Base-by-base conservation (phyloP, 2,888 invertebrate species). In the Cyrtodaria siliqua region DNA sequence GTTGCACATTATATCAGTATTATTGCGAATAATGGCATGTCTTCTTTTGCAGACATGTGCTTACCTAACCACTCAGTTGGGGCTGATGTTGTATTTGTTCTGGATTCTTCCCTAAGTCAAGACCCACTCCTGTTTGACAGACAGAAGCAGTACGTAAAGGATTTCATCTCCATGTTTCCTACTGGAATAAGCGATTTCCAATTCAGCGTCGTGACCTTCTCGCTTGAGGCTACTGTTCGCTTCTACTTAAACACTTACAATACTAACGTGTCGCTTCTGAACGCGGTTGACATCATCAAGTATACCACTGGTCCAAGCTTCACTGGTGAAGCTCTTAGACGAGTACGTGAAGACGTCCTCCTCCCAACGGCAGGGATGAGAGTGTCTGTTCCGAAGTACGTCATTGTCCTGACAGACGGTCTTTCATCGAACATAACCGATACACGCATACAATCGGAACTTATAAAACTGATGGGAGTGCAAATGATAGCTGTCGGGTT, bases 61-160 rank as follows among this genome's bases (percentile, higher is more conserved):
- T 14, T 29, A 20, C 60, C 60, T 33, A 44, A 60, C 18, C 44
- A 44, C 20, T 50, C 61, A 12, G 23, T 33, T 14, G 61, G 61
- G 0, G 66, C 49, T n/a, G 66, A 66, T 33, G 49, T 66, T 6
- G 23, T 57, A 14, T 66, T 66, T 40, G 24, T 66, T 9, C 9
- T 66, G 14, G 66, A 66, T 33, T 23, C 66, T 16, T 66, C 66
- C 1, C 8, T 6, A 16, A 57, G 66, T 33, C 57, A 66, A 38
- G 9, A n/a, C 12, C 9, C 1, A 4, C 44, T 16, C 4, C 18
- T 4, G 0, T 60, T 66, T 16, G 16, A 47, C 1, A 60, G 20
- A 49, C 61, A 72, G 55, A 55, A 47, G 20, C 26, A 66, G 18
- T 72, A 66, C 20, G 53, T 66, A 12, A 55, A 49, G 23, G 53